Conservation (phyloP, 2,113 vertebrate species). For the Podocnemis expansa region DNA sequence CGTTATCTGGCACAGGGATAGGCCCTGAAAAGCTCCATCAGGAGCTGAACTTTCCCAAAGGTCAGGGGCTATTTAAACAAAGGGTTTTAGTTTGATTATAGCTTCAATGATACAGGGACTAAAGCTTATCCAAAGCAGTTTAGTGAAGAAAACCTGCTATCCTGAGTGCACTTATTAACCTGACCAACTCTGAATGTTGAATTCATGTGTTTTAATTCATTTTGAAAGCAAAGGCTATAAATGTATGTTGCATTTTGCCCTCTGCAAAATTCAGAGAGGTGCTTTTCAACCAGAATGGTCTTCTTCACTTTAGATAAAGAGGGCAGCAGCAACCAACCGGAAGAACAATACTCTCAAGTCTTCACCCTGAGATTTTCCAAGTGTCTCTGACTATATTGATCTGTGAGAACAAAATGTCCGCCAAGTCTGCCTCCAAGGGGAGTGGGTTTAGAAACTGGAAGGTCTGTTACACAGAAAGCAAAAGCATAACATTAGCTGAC, state of each 20-base stretch:
- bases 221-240: neutral
- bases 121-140: neutral
- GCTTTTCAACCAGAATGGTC: neutral
- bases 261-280: rapidly evolving
- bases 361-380: neutral
- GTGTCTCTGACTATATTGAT: neutral
- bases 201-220: neutral
- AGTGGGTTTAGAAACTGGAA: neutral
- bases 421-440: neutral
- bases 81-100: neutral
- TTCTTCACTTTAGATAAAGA: neutral
- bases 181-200: neutral
- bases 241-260: neutral
- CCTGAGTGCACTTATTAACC: neutral
- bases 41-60: neutral
- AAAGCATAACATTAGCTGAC: neutral
- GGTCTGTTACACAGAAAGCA: neutral
- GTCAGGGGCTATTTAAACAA: neutral
- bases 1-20: neutral
- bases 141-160: neutral
- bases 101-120: neutral
- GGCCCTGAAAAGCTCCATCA: neutral
- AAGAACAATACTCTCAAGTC: neutral
- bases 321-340: neutral
- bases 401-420: neutral